Evolutionary conservation across 2,797 vertebrate species (phyloP).

Genomic region (Sebastiscus albofasciatus): DNA sequence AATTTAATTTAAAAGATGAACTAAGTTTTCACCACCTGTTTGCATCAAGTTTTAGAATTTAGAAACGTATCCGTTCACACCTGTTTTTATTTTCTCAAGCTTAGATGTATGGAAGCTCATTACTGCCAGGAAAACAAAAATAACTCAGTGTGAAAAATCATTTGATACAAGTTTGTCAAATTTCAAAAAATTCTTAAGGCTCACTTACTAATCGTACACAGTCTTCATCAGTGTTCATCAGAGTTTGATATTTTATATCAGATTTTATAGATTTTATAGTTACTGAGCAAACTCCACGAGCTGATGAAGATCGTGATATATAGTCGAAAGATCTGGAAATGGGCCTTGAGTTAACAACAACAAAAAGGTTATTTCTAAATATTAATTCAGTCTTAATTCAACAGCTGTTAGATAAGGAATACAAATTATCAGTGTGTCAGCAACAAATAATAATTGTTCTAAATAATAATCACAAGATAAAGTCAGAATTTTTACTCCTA

Average conservation of each 20-base stretch:
- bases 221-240: neutral
- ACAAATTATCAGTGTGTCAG: neutral
- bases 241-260: conserved; percentile 21
- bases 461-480: neutral
- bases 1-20: neutral
- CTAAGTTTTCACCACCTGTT: conserved; percentile 14
- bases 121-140: conserved; percentile 15
- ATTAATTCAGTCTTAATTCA: conserved; percentile 13
- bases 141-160: neutral
- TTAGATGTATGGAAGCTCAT: neutral
- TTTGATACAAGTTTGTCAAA: too few relatives aligned
- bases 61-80: neutral
- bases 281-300: neutral
- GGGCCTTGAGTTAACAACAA: neutral
- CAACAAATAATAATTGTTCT: neutral
- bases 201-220: neutral
- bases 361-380: neutral
- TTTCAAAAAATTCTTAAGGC: too few relatives aligned
- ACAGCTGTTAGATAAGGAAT: neutral
- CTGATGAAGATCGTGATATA: neutral
- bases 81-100: neutral
- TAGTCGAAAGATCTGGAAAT: neutral
- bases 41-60: neutral
- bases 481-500: neutral
- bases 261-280: conserved; percentile 33